phyloP scores from a whole-genome alignment of 2,113 vertebrate species.

The Propithecus coquereli region DNA sequence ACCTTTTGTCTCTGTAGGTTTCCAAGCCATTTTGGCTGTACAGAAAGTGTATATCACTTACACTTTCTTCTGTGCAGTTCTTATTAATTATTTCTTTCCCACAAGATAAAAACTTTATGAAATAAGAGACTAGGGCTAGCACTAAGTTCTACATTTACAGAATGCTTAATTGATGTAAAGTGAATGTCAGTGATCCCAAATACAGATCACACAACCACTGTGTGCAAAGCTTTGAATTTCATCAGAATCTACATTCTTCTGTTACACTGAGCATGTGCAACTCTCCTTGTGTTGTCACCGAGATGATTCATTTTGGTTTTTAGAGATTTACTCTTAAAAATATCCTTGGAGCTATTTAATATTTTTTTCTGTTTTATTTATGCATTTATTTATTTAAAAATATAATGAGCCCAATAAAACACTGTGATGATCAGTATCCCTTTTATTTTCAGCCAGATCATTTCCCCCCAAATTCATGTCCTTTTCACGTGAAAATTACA shows the following conservation, averaged over 20 bases:
- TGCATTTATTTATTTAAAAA: neutral
- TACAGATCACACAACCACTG: neutral
- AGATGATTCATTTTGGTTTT: neutral
- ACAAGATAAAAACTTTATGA: conserved; percentile 37
- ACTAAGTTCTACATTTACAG: neutral
- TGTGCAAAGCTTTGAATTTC: neutral
- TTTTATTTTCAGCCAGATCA: neutral
- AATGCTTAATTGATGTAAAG: neutral
- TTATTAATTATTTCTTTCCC: conserved; percentile 45
- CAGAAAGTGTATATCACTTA: conserved; percentile 5
- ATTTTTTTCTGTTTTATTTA: neutral
- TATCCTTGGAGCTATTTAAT: neutral
- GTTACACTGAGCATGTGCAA: fast-evolving
- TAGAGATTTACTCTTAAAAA: neutral
- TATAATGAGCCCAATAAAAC: neutral
- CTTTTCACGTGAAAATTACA: neutral
- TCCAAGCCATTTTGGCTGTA: neutral
- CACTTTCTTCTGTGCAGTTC: neutral
- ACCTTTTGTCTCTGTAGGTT: conserved; percentile 43
- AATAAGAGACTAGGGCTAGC: neutral
- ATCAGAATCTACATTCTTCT: neutral
- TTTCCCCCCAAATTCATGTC: neutral
- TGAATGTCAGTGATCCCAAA: neutral
- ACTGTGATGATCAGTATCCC: neutral
- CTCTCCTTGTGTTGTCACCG: neutral